Conservation (phyloP, 2,113 vertebrate species). For the Emydocephalus ijimae region DNA sequence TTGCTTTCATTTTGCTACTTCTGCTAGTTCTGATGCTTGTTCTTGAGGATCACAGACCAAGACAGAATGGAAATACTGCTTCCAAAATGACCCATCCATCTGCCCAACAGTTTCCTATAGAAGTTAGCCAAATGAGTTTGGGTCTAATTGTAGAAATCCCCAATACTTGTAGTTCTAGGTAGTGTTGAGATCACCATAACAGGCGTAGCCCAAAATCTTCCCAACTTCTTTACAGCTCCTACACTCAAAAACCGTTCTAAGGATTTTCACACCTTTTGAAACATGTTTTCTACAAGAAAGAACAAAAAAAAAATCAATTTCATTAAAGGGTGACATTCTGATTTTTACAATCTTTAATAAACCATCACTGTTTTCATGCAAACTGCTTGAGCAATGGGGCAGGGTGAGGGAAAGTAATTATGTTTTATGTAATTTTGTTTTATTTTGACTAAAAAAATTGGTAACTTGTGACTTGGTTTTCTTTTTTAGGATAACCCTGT, state of each 20-base stretch:
- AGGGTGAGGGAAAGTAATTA: not conserved
- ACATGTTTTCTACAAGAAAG: not conserved
- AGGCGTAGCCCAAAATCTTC: not conserved
- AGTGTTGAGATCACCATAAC: not conserved
- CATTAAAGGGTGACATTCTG: not conserved
- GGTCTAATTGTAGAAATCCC: not conserved
- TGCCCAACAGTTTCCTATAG: not conserved
- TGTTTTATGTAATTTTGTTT: not conserved
- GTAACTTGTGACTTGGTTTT: constrained; percentile 25
- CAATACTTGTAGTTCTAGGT: not conserved
- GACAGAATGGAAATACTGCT: not conserved
- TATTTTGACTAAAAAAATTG: constrained; percentile 3
- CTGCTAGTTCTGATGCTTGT: not conserved
- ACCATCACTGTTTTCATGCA: not conserved
- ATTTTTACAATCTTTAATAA: not conserved
- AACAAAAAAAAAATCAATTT: not conserved
- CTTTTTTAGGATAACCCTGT: not conserved
- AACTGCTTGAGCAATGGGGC: not conserved
- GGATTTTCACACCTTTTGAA: not conserved
- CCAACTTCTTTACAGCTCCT: not conserved
- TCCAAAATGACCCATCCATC: not conserved
- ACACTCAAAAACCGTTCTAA: not conserved
- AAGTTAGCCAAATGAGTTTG: not conserved
- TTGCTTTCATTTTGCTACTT: not conserved
- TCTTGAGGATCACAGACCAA: not conserved